phyloP scores from a whole-genome alignment of 2,888 invertebrate species.

The Chrysopilus asiliformis region DNA sequence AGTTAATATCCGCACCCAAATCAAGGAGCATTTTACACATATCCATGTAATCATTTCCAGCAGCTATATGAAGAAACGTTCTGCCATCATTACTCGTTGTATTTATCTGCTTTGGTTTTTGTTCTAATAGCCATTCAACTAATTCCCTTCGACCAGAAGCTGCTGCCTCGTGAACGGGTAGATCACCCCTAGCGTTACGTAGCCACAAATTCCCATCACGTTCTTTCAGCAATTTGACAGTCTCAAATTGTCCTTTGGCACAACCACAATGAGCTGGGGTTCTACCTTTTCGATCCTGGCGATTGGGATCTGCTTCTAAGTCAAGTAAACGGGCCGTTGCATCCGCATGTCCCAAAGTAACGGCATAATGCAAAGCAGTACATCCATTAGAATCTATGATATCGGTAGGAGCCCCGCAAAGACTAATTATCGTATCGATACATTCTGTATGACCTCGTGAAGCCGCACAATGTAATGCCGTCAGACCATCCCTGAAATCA shows the following conservation, averaged over 20 bases:
- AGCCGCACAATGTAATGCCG: slow-evolving; percentile 93
- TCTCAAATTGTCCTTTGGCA: slow-evolving; percentile 87
- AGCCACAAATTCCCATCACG: slow-evolving; percentile 84
- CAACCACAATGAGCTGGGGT: slow-evolving; percentile 92
- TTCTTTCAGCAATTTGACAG: slow-evolving; percentile 56
- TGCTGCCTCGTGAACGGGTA: slow-evolving; percentile 92
- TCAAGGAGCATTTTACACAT: slow-evolving; percentile 81
- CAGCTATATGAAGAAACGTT: slow-evolving; percentile 86
- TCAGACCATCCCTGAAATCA: slow-evolving; percentile 79
- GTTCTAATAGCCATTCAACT: slow-evolving; percentile 75
- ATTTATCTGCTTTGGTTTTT: slow-evolving; percentile 70
- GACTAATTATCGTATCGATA: slow-evolving; percentile 71
- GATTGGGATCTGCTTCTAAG: slow-evolving; percentile 79
- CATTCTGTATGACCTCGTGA: slow-evolving; percentile 91
- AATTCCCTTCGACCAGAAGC: slow-evolving; percentile 80
- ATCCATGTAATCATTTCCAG: slow-evolving; percentile 84
- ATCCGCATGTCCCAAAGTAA: slow-evolving; percentile 89
- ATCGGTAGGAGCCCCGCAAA: slow-evolving; percentile 82
- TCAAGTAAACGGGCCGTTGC: slow-evolving; percentile 80
- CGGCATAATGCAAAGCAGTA: slow-evolving; percentile 92
- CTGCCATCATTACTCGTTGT: slow-evolving; percentile 87
- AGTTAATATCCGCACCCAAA: slow-evolving; percentile 72
- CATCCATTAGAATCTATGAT: slow-evolving; percentile 88
- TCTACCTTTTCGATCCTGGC: slow-evolving; percentile 83
- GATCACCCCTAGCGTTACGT: slow-evolving; percentile 84